Percentiles rank a stretch among this genome's conserved stretches.
Conservation (phyloP, 2,888 invertebrate species). For the Rotaria socialis region DNA sequence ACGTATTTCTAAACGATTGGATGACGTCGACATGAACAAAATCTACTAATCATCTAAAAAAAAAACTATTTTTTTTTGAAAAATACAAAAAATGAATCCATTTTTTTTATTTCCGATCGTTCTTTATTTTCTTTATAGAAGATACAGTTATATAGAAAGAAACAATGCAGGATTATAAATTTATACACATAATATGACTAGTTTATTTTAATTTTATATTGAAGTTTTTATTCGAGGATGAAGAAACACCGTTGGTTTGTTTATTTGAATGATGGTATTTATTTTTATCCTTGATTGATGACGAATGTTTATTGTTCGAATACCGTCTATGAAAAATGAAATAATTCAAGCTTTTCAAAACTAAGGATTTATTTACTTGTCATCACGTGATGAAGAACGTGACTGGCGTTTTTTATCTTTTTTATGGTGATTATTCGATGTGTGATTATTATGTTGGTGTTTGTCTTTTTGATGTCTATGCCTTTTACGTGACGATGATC, state of each 20-base stretch:
- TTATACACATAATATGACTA: background rate
- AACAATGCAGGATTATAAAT: background rate
- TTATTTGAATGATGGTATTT: background rate
- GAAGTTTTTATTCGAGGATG: background rate
- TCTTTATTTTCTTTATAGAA: background rate
- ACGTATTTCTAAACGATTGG: background rate
- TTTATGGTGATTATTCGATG: background rate
- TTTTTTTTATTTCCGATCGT: background rate
- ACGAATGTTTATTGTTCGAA: background rate
- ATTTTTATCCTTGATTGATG: background rate
- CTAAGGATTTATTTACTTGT: background rate
- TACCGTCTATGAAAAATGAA: background rate
- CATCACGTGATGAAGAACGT: background rate
- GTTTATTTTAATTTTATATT: background rate
- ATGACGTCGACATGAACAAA: background rate
- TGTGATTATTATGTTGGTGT: background rate
- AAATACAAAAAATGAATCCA: background rate
- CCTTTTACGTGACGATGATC: background rate
- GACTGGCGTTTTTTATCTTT: conserved; percentile 26
- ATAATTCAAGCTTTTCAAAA: background rate
- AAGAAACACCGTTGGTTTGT: background rate
- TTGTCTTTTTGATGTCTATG: background rate
- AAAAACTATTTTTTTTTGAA: background rate
- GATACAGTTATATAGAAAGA: background rate
- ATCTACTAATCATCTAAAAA: background rate